Base-by-base conservation (phyloP, 2,113 vertebrate species). In the Tamias sibiricus region DNA sequence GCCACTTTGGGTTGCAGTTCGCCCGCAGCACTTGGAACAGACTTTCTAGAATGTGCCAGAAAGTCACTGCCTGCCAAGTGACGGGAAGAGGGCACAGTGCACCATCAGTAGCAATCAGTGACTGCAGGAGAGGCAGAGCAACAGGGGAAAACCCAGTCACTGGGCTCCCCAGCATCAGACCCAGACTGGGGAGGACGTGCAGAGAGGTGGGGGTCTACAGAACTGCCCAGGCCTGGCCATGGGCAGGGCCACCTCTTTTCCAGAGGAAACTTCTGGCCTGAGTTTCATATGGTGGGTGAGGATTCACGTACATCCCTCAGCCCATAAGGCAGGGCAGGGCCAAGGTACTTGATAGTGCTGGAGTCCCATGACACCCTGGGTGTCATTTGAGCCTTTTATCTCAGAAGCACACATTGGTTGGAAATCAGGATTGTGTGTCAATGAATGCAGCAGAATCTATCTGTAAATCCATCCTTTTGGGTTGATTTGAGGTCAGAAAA, bases 161-260 rank as follows among this genome's bases (percentile, higher is more conserved):
- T 0, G 0, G 26, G 16, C 44, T 42, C 26, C 40, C 0, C 0
- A 40, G n/a, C n/a, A 17, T 69, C 59, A 57, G 66, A 59, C 19
- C 14, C 32, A 5, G 6, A 52, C 8, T 24, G 17, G 24, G 42
- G 16, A 37, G 22, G n/a, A 32, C 16, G 13, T 8, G 8, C n/a
- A 81, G 14, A 81, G 57, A 22, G 49, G n/a, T 4, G 22, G 10
- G 87, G 10, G 87, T 30, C 35, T 57, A 35, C 6, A 19, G 35
- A 62, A 40, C 44, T 1, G 3, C 5, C 69, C 8, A 9, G 52
- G 49, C 52, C 24, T 57, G 87, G 4, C n/a, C 20, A 6, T 8
- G 44, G 40, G 24, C 40, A 52, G 54, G 49, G 75, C 26, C 37
- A 12, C 7, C 26, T 28, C 62, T 42, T 8, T 91, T 24, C 72